Evolutionary conservation across 2,113 vertebrate species (phyloP).

Genomic region (Boleophthalmus pectinirostris): DNA sequence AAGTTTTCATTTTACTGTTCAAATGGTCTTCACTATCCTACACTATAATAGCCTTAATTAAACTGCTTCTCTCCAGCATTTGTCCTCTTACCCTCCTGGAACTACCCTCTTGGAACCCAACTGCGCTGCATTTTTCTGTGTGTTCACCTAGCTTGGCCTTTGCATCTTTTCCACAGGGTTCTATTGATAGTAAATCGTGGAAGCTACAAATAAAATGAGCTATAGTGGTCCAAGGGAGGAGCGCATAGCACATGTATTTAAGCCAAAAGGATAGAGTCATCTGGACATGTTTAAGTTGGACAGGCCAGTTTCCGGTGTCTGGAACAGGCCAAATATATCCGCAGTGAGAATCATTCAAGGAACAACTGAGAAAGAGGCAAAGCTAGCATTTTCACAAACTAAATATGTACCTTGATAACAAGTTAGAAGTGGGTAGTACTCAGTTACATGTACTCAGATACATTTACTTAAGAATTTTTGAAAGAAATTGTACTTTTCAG

Average conservation of each 20-base stretch:
- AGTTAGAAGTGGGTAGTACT: background rate
- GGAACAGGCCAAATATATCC: conserved; percentile 73
- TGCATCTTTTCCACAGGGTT: conserved; percentile 28
- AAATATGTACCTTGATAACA: conserved; percentile 16
- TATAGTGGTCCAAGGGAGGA: conserved; percentile 43
- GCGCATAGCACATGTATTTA: conserved; percentile 42
- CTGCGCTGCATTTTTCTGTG: background rate
- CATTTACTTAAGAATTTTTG: too few relatives aligned
- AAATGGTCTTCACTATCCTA: too few relatives aligned
- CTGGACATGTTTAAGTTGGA: conserved; percentile 81
- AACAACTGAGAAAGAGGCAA: conserved; percentile 47
- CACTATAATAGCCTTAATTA: too few relatives aligned
- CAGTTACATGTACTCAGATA: too few relatives aligned
- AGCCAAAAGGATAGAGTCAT: conserved; percentile 70
- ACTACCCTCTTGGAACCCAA: background rate
- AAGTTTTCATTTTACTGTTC: too few relatives aligned
- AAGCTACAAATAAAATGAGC: conserved; percentile 68
- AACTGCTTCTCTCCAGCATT: too few relatives aligned
- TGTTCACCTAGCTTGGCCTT: conserved; percentile 7
- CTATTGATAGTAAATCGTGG: conserved; percentile 60
- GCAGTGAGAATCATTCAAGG: conserved; percentile 59
- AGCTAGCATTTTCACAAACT: conserved; percentile 46
- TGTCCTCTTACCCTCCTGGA: too few relatives aligned
- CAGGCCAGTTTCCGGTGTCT: conserved; percentile 74
- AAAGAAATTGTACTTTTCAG: too few relatives aligned